A percentile compares a stretch with the other conserved stretches of the same genome.
These are phyloP conservation scores for Phrynosoma blainvillii DNA, from an alignment of 2,113 vertebrate species.

Conservation along the genomic window DNA sequence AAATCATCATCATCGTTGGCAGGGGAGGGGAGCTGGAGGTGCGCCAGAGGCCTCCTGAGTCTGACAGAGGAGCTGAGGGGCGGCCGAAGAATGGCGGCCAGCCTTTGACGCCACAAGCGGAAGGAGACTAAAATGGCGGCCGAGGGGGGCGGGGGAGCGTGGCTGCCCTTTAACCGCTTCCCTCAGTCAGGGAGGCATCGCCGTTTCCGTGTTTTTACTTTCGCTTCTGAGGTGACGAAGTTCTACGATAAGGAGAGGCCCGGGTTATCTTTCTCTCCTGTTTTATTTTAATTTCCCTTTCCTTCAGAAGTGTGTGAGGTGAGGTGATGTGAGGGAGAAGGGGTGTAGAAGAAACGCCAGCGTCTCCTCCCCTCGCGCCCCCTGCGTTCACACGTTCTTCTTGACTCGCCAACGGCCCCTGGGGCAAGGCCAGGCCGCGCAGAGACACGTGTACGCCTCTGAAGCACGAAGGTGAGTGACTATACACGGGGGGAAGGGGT, in stretches of 20 bases:
- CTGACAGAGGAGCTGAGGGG: no score
- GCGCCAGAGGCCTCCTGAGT: not conserved
- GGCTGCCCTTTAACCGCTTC: not conserved
- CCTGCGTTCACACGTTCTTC: no score
- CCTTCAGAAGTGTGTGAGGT: no score
- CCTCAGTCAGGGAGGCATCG: no score
- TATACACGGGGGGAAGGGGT: no score
- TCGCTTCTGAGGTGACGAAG: not conserved
- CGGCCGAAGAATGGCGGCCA: not conserved
- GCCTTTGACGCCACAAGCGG: not conserved
- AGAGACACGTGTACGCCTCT: no score
- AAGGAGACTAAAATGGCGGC: not conserved
- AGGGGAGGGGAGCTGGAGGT: not conserved
- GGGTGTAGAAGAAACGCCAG: not conserved
- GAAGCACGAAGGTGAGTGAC: conserved; percentile 23
- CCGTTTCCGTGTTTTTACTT: not conserved
- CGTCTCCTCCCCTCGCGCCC: no score
- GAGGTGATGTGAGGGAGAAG: not conserved
- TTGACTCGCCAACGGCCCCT: no score
- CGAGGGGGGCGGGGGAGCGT: not conserved
- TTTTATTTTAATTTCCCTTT: no score
- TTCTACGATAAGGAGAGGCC: not conserved
- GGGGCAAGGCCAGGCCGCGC: not conserved
- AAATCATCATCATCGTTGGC: no score
- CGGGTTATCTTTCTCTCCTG: no score